Evolutionary conservation across 2,113 vertebrate genomes (phyloP).

Genomic region (Catharus bicknelli): DNA sequence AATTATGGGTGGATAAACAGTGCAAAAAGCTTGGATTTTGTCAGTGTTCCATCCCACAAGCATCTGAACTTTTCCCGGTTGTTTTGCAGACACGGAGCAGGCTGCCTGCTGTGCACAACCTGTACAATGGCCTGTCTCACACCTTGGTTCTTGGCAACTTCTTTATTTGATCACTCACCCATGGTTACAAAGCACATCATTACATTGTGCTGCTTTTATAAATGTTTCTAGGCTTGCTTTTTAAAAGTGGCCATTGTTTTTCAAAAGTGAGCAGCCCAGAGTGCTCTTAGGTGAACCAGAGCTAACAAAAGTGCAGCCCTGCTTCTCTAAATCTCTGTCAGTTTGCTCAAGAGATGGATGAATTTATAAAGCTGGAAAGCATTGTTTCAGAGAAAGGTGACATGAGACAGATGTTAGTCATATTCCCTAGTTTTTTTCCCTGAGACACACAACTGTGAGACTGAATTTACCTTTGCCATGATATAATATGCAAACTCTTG

Average conservation of each 20-base stretch:
- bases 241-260: neutral
- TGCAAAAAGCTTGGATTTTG: neutral
- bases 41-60: neutral
- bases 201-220: neutral
- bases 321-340: neutral
- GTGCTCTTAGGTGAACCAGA: neutral
- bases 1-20: neutral
- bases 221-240: neutral
- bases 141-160: neutral
- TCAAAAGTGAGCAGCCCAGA: neutral
- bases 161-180: neutral
- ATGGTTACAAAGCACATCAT: neutral
- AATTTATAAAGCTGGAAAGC: slow-evolving; percentile 11
- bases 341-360: neutral
- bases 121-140: neutral
- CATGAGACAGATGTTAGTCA: neutral
- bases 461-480: neutral
- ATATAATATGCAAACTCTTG: neutral
- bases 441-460: neutral
- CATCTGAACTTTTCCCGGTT: neutral
- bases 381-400: neutral
- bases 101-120: neutral
- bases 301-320: neutral
- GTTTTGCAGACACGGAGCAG: neutral
- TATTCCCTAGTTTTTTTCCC: neutral